phyloP scores from a whole-genome alignment of 2,888 invertebrate genomes.

The Atethmia centrago region DNA sequence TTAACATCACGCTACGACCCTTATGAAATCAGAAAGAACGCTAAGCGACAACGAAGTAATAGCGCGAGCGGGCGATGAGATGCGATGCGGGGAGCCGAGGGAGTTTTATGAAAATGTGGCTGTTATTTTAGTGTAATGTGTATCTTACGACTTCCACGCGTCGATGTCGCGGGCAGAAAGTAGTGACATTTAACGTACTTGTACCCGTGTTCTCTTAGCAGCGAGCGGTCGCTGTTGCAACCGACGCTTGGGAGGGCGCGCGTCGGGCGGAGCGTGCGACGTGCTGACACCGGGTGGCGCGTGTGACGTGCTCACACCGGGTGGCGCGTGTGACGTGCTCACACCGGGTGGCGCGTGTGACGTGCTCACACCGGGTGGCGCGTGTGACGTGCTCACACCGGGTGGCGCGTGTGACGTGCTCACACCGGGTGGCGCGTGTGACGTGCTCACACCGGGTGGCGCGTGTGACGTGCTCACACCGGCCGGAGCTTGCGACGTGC shows the following conservation, averaged over 20 bases:
- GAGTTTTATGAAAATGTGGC: background rate
- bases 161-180: no score
- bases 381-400: slow-evolving; percentile 78
- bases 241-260: slow-evolving; percentile 83
- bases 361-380: slow-evolving; percentile 69
- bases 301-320: slow-evolving; percentile 75
- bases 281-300: slow-evolving; percentile 74
- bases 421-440: slow-evolving; percentile 73
- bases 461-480: slow-evolving; percentile 74
- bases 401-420: slow-evolving; percentile 73
- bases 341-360: slow-evolving; percentile 73
- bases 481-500: slow-evolving; percentile 72
- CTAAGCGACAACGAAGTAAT: background rate
- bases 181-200: slow-evolving; percentile 75
- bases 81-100: no score
- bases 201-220: slow-evolving; percentile 89
- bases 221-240: slow-evolving; percentile 84
- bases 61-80: background rate
- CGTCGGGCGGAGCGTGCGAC: slow-evolving; percentile 78
- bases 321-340: slow-evolving; percentile 72
- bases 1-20: background rate
- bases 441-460: slow-evolving; percentile 73
- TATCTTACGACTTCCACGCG: background rate
- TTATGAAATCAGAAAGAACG: background rate
- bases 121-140: background rate